Conservation (phyloP, 1,140 invertebrate genomes). For the Monomorium pharaonis region DNA sequence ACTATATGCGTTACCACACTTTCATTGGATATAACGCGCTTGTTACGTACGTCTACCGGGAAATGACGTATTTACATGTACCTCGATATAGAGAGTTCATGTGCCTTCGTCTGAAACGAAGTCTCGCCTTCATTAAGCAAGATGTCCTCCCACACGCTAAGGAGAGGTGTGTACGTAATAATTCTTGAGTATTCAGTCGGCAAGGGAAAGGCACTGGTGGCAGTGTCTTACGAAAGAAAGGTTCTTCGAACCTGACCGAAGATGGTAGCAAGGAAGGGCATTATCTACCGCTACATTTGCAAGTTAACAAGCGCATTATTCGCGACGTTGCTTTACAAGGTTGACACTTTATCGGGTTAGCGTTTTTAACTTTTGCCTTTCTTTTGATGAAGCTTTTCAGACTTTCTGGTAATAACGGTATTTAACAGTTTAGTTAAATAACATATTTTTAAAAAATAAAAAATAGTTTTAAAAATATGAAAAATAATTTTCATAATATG, state of each 20-base stretch:
- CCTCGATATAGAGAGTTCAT: conserved; percentile 33
- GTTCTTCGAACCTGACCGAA: conserved; percentile 67
- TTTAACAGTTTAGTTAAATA: not conserved
- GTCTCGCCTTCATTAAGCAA: conserved; percentile 59
- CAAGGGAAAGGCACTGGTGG: conserved; percentile 66
- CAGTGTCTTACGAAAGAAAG: conserved; percentile 71
- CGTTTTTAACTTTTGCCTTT: not conserved
- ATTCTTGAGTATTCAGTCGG: conserved; percentile 38
- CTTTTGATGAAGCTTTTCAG: not conserved
- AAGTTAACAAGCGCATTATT: conserved; percentile 31
- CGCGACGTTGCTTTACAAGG: conserved; percentile 29
- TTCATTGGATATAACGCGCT: conserved; percentile 30
- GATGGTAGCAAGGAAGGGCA: conserved; percentile 63
- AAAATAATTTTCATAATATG: not conserved
- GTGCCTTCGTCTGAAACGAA: conserved; percentile 44
- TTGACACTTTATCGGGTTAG: conserved; percentile 11
- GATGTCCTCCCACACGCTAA: conserved; percentile 69
- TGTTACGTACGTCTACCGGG: conserved; percentile 24
- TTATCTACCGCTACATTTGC: conserved; percentile 45
- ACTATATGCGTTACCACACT: not conserved
- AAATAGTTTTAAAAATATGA: not conserved
- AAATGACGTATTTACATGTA: conserved; percentile 50
- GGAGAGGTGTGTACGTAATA: conserved; percentile 68
- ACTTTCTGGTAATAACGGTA: not conserved
- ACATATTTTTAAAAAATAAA: not conserved